Evolutionary conservation across 2,113 vertebrate species (phyloP).

Genomic region (Anseranas semipalmata): DNA sequence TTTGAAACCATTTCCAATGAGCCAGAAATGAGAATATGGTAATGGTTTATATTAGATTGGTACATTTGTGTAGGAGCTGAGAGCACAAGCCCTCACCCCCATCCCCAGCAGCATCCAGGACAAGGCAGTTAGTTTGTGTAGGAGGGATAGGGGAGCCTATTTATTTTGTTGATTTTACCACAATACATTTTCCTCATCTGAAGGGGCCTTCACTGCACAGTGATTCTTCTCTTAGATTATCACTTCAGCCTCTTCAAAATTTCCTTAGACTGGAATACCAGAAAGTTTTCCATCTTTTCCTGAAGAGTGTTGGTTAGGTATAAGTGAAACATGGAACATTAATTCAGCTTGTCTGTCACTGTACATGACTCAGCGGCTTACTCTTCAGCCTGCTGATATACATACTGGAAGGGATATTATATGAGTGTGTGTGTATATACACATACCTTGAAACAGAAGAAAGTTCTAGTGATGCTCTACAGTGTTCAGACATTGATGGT

Average conservation of each 20-base stretch:
- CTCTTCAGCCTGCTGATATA: background rate
- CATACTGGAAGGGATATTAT: background rate
- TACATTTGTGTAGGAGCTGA: background rate
- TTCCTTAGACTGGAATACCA: background rate
- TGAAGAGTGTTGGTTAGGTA: background rate
- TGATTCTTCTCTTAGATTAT: background rate
- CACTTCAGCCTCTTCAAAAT: background rate
- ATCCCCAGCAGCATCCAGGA: no score
- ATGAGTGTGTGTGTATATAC: accelerated
- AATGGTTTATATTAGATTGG: background rate
- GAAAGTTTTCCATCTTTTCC: background rate
- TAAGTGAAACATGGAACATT: background rate
- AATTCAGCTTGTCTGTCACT: background rate
- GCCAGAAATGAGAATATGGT: background rate
- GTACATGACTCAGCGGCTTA: background rate
- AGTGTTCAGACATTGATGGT: background rate
- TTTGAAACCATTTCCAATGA: background rate
- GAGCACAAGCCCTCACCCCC: background rate
- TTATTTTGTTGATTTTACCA: background rate
- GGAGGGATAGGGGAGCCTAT: background rate
- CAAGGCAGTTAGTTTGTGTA: background rate
- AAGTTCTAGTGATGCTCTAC: conserved; percentile 10
- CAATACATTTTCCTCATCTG: background rate
- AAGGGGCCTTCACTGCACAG: background rate
- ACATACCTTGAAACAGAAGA: background rate